Evolutionary conservation across 2,888 invertebrate genomes (phyloP).

Genomic region (Drosophila bunnanda): DNA sequence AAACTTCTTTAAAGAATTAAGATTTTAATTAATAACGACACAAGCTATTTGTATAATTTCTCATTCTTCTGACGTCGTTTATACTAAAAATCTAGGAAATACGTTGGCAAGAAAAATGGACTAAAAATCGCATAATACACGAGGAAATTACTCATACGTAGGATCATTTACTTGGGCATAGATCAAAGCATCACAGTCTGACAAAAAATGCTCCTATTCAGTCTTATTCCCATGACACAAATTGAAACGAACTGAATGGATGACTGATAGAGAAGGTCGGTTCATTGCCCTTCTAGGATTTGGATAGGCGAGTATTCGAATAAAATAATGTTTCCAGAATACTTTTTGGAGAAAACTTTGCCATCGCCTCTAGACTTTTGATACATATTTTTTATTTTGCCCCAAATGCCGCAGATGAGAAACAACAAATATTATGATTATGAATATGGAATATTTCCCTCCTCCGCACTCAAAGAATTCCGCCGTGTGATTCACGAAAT

Average conservation of each 20-base stretch:
- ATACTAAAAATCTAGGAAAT: constrained; percentile 6
- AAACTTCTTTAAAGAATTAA: not conserved
- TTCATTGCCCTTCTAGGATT: constrained; percentile 26
- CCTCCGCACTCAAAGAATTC: constrained; percentile 52
- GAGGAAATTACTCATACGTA: constrained; percentile 22
- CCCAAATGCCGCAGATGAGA: constrained; percentile 2
- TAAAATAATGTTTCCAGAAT: constrained; percentile 6
- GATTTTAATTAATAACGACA: constrained; percentile 2
- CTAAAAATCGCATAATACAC: constrained; percentile 19
- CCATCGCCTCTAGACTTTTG: not conserved
- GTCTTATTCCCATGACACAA: constrained; percentile 22
- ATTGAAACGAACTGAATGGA: constrained; percentile 19
- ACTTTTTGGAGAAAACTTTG: constrained; percentile 12
- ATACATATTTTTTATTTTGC: constrained; percentile 9
- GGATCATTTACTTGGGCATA: constrained; percentile 37
- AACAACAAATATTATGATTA: constrained; percentile 17
- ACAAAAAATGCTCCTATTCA: not conserved
- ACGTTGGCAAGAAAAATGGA: constrained; percentile 18
- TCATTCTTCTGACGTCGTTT: constrained; percentile 16
- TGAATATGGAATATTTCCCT: constrained; percentile 38
- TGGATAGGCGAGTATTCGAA: not conserved
- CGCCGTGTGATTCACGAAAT: constrained; percentile 59
- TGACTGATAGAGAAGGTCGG: constrained; percentile 20
- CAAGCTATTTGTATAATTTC: constrained; percentile 4
- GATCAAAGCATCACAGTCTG: constrained; percentile 31